phyloP scores from a whole-genome alignment of 2,113 vertebrate genomes.

The Gobius niger region DNA sequence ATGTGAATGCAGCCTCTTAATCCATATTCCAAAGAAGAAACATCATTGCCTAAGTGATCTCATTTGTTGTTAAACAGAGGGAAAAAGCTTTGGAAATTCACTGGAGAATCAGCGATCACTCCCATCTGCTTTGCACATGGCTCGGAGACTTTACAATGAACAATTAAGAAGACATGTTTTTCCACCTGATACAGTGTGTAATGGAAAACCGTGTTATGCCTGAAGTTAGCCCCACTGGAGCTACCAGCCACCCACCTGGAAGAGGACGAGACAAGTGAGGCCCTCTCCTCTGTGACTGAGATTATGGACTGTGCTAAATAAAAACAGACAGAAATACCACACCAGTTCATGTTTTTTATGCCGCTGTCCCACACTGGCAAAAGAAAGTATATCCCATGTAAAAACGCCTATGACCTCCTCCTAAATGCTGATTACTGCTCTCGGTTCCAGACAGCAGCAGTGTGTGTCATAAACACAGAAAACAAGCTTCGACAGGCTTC shows the following conservation, averaged over 20 bases:
- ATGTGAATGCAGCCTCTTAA: too few species aligned
- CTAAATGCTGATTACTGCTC: conserved; percentile 39
- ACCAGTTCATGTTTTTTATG: conserved; percentile 23
- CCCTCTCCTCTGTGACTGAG: conserved; percentile 8
- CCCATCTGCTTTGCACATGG: conserved; percentile 68
- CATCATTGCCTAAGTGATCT: conserved; percentile 43
- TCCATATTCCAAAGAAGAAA: neutral
- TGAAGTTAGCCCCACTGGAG: conserved; percentile 27
- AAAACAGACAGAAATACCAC: conserved; percentile 43
- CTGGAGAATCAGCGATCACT: conserved; percentile 24
- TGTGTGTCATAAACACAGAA: conserved; percentile 56
- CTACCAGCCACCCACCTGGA: conserved; percentile 62
- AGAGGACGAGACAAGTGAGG: conserved; percentile 10
- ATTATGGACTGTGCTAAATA: conserved; percentile 33
- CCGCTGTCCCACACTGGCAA: conserved; percentile 19
- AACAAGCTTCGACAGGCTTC: conserved; percentile 57
- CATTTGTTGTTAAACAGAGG: conserved; percentile 54
- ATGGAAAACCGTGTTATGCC: conserved; percentile 57
- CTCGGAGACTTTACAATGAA: conserved; percentile 29
- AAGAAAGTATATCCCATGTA: conserved; percentile 26
- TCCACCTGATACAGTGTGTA: conserved; percentile 60
- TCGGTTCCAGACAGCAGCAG: conserved; percentile 51
- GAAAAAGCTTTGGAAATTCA: conserved; percentile 8
- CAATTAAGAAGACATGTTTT: conserved; percentile 57
- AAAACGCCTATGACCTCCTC: conserved; percentile 31